Conservation (phyloP, 2,888 invertebrate species). For the Nematopogon swammerdamellus region DNA sequence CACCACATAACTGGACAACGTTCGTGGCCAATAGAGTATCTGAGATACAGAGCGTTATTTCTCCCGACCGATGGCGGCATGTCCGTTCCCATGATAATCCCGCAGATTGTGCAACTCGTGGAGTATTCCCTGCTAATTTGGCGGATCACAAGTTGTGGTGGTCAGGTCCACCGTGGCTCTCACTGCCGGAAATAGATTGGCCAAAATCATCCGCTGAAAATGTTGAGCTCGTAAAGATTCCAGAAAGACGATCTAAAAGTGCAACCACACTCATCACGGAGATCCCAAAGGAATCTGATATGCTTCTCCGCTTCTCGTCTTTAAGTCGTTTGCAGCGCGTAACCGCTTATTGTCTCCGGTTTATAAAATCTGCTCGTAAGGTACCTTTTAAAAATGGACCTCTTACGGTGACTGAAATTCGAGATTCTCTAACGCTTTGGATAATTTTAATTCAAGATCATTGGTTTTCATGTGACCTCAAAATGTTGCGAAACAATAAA, state of each 20-base stretch:
- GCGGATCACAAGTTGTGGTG: background rate
- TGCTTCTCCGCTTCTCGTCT: background rate
- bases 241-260: background rate
- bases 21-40: conserved; percentile 8
- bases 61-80: background rate
- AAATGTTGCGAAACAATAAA: background rate
- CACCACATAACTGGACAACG: conserved; percentile 6
- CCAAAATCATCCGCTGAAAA: background rate
- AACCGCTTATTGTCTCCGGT: background rate
- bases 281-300: background rate
- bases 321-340: background rate
- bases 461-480: background rate
- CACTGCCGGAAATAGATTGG: background rate
- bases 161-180: background rate
- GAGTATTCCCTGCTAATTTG: background rate
- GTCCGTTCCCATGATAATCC: background rate
- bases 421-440: background rate
- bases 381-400: background rate
- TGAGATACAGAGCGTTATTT: background rate
- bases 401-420: background rate
- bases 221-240: background rate
- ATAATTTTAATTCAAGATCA: background rate
- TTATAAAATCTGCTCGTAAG: background rate
- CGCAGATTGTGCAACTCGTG: background rate
- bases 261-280: background rate